Evolutionary conservation across 2,888 invertebrate genomes (phyloP).

Genomic region (Schizotus pectinicornis): DNA sequence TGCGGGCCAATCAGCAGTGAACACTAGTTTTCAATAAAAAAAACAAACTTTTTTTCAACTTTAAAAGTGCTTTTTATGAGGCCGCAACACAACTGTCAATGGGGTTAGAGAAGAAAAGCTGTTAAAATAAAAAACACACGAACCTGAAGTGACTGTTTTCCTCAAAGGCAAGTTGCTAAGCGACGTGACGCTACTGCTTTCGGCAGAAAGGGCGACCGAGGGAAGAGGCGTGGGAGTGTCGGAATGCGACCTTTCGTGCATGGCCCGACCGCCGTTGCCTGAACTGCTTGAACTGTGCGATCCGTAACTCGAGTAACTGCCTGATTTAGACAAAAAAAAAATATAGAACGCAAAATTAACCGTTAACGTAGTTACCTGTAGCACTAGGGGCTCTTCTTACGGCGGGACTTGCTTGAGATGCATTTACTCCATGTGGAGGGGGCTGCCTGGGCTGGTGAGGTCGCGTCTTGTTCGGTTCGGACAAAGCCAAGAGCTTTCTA

Average conservation of each 20-base stretch:
- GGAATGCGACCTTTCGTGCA: slow-evolving; percentile 89
- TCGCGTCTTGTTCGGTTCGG: slow-evolving; percentile 85
- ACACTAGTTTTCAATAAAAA: too few relatives aligned
- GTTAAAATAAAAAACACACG: slow-evolving; percentile 41
- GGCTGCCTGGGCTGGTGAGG: slow-evolving; percentile 83
- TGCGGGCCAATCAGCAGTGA: too few relatives aligned
- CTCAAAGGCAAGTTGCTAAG: slow-evolving; percentile 87
- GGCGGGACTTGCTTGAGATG: slow-evolving; percentile 69
- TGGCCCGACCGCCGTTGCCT: slow-evolving; percentile 63
- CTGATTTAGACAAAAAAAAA: slow-evolving; percentile 35
- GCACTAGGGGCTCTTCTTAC: slow-evolving; percentile 62
- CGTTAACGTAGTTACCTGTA: slow-evolving; percentile 47
- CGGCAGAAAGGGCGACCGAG: slow-evolving; percentile 88
- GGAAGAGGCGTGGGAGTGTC: slow-evolving; percentile 85
- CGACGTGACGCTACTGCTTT: slow-evolving; percentile 94
- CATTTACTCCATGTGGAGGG: slow-evolving; percentile 63
- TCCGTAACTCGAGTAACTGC: slow-evolving; percentile 64
- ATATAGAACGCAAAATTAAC: background rate
- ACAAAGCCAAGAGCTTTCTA: slow-evolving; percentile 90
- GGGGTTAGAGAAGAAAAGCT: too few relatives aligned
- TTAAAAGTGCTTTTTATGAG: too few relatives aligned
- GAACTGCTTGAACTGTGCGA: slow-evolving; percentile 60
- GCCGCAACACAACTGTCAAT: too few relatives aligned
- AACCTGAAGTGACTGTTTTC: slow-evolving; percentile 79
- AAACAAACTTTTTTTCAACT: too few relatives aligned